A percentile compares a stretch with the other conserved stretches of the same genome.
These are phyloP conservation scores for Pimpla rufipes DNA, from an alignment of 2,888 invertebrate genomes.

Conservation along the genomic window DNA sequence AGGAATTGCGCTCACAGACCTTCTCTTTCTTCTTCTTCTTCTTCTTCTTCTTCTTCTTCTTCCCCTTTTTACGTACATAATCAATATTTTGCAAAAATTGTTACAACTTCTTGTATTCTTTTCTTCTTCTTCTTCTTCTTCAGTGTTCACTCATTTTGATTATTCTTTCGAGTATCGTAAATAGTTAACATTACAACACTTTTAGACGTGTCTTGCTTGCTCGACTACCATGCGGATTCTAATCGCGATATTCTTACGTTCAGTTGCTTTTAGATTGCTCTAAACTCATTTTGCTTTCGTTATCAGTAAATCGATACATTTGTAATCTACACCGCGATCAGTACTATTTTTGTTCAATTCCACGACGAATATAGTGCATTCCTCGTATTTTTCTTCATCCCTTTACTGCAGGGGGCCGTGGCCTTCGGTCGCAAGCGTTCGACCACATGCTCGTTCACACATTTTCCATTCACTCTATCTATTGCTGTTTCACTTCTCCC, in stretches of 20 bases:
- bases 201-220: conserved; percentile 13
- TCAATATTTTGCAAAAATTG: conserved; percentile 33
- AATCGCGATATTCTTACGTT: conserved; percentile 6
- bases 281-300: background rate
- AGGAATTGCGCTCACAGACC: conserved; percentile 13
- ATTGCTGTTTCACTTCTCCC: background rate
- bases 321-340: conserved; percentile 8
- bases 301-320: background rate
- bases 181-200: conserved; percentile 23
- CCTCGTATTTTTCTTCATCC: conserved; percentile 10
- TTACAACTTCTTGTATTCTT: conserved; percentile 3
- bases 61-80: conserved; percentile 33
- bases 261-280: background rate
- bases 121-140: background rate
- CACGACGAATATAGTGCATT: conserved; percentile 19
- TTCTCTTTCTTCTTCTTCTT: conserved; percentile 5
- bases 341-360: conserved; percentile 22
- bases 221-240: background rate
- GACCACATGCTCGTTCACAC: conserved; percentile 17
- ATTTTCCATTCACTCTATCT: conserved; percentile 24
- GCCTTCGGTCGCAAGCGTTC: conserved; percentile 35
- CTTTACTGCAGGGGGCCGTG: conserved; percentile 8
- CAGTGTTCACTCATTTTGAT: conserved; percentile 48
- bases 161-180: conserved; percentile 41
- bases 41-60: background rate